phyloP scores from a whole-genome alignment of 2,888 invertebrate species.

The Ormyrus nitidulus region DNA sequence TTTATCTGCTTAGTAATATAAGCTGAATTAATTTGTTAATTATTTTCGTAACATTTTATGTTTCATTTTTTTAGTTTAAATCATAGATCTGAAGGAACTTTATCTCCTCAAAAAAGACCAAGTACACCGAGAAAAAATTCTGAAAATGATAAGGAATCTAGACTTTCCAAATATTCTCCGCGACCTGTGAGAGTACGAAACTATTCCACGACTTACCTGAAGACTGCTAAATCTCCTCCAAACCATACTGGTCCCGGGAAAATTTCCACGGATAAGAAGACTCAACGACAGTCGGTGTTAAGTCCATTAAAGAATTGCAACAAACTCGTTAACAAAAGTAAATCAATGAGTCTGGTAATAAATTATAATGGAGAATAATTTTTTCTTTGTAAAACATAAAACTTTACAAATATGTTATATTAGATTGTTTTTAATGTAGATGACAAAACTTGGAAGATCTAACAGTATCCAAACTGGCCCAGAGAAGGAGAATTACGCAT shows the following conservation, averaged over 20 bases:
- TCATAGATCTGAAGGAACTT: constrained; percentile 29
- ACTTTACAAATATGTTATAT: constrained; percentile 7
- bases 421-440: constrained; percentile 24
- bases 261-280: constrained; percentile 24
- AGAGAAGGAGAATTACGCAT: constrained; percentile 69
- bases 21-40: neutral
- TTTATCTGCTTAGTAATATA: neutral
- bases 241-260: neutral
- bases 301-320: constrained; percentile 68
- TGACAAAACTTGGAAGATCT: constrained; percentile 34
- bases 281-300: constrained; percentile 11
- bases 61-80: neutral
- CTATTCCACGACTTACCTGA: constrained; percentile 46
- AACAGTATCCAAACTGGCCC: constrained; percentile 39
- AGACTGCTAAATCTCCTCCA: constrained; percentile 36
- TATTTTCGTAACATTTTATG: neutral
- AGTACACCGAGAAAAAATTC: constrained; percentile 38
- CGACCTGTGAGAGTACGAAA: constrained; percentile 39
- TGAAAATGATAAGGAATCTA: constrained; percentile 33
- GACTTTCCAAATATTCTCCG: constrained; percentile 51
- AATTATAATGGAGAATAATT: neutral
- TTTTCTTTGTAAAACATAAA: neutral
- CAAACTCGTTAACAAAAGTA: constrained; percentile 58
- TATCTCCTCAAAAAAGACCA: constrained; percentile 51
- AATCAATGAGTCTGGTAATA: constrained; percentile 64